These are phyloP conservation scores for Chloroceryle aenea DNA, from an alignment of 2,113 vertebrate species.

Conservation along the genomic window DNA sequence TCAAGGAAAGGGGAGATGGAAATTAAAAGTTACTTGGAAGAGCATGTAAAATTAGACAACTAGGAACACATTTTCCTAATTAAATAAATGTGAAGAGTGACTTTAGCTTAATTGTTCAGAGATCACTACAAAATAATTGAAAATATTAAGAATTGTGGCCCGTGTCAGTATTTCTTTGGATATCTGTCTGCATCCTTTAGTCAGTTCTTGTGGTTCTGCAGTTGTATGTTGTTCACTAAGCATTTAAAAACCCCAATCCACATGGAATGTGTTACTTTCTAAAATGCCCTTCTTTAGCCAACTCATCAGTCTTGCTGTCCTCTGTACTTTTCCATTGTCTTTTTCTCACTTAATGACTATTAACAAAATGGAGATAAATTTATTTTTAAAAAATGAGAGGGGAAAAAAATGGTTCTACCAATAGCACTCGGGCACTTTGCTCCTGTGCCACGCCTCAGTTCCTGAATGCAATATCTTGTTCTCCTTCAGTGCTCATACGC, in stretches of 20 bases:
- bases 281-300: not conserved
- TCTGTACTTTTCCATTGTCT: not conserved
- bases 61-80: not conserved
- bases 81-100: not conserved
- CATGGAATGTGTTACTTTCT: not conserved
- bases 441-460: not conserved
- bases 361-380: not conserved
- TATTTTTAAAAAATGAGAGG: not conserved
- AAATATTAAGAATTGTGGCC: not conserved
- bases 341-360: not conserved
- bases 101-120: not conserved
- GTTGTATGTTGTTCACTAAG: not conserved
- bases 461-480: not conserved
- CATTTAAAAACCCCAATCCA: not conserved
- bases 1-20: not conserved
- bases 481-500: rapidly evolving
- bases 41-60: not conserved
- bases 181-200: not conserved
- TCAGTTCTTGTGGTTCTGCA: not conserved
- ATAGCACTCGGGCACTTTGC: not conserved
- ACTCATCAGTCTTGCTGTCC: not conserved
- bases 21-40: not conserved
- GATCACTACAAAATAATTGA: not conserved
- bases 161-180: rapidly evolving
- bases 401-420: not conserved